Base-by-base conservation (phyloP, 30 jellyfish, hydroid and myxozoan species). In the Turritopsis rubra region DNA sequence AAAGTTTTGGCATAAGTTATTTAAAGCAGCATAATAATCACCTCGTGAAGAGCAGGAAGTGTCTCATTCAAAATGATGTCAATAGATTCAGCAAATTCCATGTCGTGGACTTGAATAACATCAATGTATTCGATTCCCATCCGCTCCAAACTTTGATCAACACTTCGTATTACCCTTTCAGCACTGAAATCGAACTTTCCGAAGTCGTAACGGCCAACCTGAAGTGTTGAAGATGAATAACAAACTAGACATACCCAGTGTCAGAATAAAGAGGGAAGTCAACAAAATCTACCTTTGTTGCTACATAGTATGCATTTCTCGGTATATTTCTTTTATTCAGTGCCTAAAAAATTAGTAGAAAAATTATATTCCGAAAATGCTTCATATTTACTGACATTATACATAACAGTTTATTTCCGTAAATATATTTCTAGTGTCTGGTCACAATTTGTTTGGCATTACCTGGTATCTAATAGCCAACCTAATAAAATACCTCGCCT, bases 21-120 rank as follows among this genome's bases (percentile, higher is more conserved):
- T n/a, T n/a, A n/a, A n/a, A n/a, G n/a, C n/a, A n/a, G n/a, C n/a
- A n/a, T n/a, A n/a, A n/a, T 13, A 24, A 52, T 3, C 52, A 91
- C 97, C 94, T 84, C 80, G 53, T 91, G 91, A 31, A 91, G 75
- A 4, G 97, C 97, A 9, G 97, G 97, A 30, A 91, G 79, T 13
- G 97, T 91, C 52, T 91, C 97, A 74, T 83, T 87, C 84, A 91
- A 28, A 24, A 91, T 91, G 0, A 88, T 68, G 24, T 91, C 96
- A 29, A 91, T 25, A 1, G 97, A 90, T n/a, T 94, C 91, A 0
- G 96, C 97, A 81, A 91, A 91, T 79, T 91, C 97, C 94, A 87
- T 85, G 78, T 91, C 97, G 66, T 91, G 97, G 20, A 88, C 83
- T 70, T 87, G 96, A 79, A 91, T 85, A 18, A 91, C 84, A 73